Percentiles rank a stretch among this genome's conserved stretches.
These are phyloP conservation scores for Phataginus tricuspis DNA, from an alignment of 2,797 vertebrate species.

Conservation along the genomic window DNA sequence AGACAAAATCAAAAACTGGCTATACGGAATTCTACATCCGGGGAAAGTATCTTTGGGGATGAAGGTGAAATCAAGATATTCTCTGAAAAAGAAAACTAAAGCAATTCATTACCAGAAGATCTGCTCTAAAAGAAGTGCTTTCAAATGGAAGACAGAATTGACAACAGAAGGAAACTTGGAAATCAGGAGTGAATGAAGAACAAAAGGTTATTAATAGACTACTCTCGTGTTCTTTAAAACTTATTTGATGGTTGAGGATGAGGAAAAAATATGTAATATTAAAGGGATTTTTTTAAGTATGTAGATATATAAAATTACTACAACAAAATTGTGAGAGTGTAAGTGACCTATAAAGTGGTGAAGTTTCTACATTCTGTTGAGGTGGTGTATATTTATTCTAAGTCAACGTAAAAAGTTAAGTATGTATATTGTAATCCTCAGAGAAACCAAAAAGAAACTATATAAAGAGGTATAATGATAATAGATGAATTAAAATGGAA, in stretches of 20 bases:
- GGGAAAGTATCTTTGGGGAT: no score
- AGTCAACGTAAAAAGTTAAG: neutral
- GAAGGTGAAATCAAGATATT: no score
- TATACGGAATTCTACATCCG: no score
- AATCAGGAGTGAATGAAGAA: neutral
- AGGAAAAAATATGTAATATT: neutral
- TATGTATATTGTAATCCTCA: neutral
- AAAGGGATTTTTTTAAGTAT: neutral
- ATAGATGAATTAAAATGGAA: no score
- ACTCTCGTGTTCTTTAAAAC: neutral
- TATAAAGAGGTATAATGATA: no score
- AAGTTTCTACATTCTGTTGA: neutral
- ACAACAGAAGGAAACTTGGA: neutral
- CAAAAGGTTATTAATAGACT: neutral
- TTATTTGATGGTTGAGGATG: neutral
- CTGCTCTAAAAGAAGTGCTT: neutral
- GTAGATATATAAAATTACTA: neutral
- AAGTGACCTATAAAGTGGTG: neutral
- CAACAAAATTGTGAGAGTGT: neutral
- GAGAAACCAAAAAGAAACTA: neutral
- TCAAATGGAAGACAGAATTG: neutral
- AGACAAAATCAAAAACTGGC: no score
- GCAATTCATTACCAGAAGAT: no score
- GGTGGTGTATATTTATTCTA: neutral
- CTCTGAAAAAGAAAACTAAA: no score